Percentiles rank a stretch among this genome's conserved stretches.
Conservation (phyloP, 1,140 invertebrate genomes). For the Aethina tumida region DNA sequence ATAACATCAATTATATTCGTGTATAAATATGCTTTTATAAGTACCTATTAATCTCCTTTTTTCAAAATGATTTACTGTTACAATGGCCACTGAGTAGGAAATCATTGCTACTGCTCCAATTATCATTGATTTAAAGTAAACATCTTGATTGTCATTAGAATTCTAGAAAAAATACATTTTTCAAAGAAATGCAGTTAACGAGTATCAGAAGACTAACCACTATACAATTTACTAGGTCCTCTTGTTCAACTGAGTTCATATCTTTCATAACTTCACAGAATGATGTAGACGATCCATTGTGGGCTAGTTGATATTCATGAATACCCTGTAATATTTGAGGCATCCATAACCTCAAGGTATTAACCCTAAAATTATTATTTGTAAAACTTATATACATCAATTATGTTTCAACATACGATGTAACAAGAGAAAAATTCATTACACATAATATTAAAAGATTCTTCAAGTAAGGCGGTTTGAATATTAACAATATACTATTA, state of each 20-base stretch:
- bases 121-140: constrained; percentile 26
- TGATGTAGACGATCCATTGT: constrained; percentile 13
- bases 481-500: too few relatives aligned
- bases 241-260: constrained; percentile 4
- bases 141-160: constrained; percentile 13
- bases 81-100: constrained; percentile 14
- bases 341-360: constrained; percentile 21
- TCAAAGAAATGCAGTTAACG: constrained; percentile 11
- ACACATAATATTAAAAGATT: too few relatives aligned
- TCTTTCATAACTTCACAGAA: constrained; percentile 19
- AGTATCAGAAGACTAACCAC: constrained; percentile 12
- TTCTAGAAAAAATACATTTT: too few relatives aligned
- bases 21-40: constrained; percentile 8
- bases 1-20: neutral
- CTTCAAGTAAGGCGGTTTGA: too few relatives aligned
- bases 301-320: constrained; percentile 16
- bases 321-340: constrained; percentile 24
- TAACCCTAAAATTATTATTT: constrained; percentile 16
- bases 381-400: too few relatives aligned
- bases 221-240: constrained; percentile 10
- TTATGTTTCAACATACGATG: too few relatives aligned
- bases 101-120: constrained; percentile 14
- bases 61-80: constrained; percentile 13
- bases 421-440: too few relatives aligned
- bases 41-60: constrained; percentile 19